A percentile compares a stretch with the other conserved stretches of the same genome.
Conservation (phyloP, 2,797 vertebrate genomes). For the Myripristis murdjan region DNA sequence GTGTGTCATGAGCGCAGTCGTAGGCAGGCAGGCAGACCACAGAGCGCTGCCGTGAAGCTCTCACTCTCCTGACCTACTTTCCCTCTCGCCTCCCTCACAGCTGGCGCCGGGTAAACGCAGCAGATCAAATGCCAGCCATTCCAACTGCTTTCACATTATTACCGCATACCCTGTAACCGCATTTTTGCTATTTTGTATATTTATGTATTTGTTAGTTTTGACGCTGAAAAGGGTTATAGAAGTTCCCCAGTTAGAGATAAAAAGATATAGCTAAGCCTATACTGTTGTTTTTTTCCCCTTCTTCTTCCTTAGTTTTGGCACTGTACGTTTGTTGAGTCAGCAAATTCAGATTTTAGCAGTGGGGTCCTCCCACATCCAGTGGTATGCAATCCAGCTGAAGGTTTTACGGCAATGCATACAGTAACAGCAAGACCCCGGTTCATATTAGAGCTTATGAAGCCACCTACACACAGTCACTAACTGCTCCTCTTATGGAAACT, state of each 20-base stretch:
- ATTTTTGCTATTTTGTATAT: constrained; percentile 40
- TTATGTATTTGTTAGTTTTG: constrained; percentile 43
- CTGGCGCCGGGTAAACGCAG: constrained; percentile 72
- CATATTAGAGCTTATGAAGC: constrained; percentile 59
- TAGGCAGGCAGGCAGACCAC: constrained; percentile 57
- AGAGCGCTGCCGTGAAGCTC: constrained; percentile 60
- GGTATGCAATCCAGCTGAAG: constrained; percentile 38
- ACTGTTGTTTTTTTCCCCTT: constrained; percentile 19
- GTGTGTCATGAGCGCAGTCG: constrained; percentile 60
- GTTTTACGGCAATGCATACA: constrained; percentile 46
- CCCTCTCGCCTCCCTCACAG: constrained; percentile 75
- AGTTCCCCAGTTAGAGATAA: constrained; percentile 43
- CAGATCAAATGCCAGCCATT: constrained; percentile 79
- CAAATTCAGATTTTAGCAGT: constrained; percentile 61
- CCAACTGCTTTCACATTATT: constrained; percentile 67
- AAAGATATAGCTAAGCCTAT: constrained; percentile 33
- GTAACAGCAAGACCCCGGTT: constrained; percentile 53
- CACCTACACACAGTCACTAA: constrained; percentile 50
- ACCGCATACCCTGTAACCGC: constrained; percentile 57
- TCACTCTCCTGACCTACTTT: constrained; percentile 86
- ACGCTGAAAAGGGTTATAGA: constrained; percentile 31
- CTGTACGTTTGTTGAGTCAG: constrained; percentile 66
- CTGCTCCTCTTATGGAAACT: constrained; percentile 63
- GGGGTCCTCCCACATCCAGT: constrained; percentile 61
- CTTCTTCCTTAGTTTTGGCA: constrained; percentile 28